phyloP scores from a whole-genome alignment of 2,797 vertebrate genomes.

The Malacoctenus gilli region DNA sequence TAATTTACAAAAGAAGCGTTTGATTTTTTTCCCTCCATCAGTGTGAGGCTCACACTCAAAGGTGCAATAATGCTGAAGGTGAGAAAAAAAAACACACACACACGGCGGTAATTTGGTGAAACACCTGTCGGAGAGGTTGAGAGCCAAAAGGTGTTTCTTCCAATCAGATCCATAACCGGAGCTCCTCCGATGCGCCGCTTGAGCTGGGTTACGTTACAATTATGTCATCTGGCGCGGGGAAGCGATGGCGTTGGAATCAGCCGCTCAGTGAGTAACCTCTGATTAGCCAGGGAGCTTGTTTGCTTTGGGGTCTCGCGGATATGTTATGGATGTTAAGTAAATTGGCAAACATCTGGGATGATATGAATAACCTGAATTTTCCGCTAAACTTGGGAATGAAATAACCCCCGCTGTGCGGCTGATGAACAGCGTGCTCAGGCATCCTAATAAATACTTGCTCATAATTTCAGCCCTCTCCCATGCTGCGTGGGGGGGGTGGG shows the following conservation, averaged over 20 bases:
- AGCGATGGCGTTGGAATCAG: constrained; percentile 8
- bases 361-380: constrained; percentile 61
- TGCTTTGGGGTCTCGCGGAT: constrained; percentile 41
- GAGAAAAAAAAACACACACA: too few relatives aligned
- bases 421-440: constrained; percentile 69
- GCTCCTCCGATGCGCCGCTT: constrained; percentile 11
- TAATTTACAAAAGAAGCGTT: too few relatives aligned
- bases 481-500: constrained; percentile 49
- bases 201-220: constrained; percentile 27
- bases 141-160: constrained; percentile 12
- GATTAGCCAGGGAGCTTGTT: constrained; percentile 46
- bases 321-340: constrained; percentile 60
- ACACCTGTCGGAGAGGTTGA: constrained; percentile 3
- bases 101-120: not conserved
- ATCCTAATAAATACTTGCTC: constrained; percentile 72
- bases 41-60: not conserved
- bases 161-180: constrained; percentile 11
- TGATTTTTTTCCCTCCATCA: not conserved
- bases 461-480: constrained; percentile 49
- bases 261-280: constrained; percentile 50
- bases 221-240: constrained; percentile 33
- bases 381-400: constrained; percentile 56
- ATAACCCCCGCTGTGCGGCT: constrained; percentile 58
- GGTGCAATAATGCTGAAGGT: not conserved
- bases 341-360: constrained; percentile 66